Evolutionary conservation across 2,113 vertebrate species (phyloP).

Genomic region (Antigone vipio): DNA sequence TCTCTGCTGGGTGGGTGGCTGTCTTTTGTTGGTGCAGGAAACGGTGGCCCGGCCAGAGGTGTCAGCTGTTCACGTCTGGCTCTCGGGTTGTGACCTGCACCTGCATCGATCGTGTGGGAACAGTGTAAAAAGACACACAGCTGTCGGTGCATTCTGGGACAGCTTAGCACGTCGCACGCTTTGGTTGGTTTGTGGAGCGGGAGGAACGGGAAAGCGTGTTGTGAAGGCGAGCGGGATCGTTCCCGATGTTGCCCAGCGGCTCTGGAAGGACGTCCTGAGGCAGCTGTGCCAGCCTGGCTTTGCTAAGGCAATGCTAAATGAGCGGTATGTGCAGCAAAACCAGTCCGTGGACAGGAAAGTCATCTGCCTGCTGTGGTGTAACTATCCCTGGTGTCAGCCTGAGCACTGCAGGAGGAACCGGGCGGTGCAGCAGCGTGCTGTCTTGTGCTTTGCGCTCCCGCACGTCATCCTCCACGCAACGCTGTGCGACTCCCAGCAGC

Average conservation of each 20-base stretch:
- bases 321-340: fast-evolving
- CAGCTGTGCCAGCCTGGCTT: neutral
- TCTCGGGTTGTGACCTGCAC: no score
- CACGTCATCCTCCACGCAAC: fast-evolving
- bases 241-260: fast-evolving
- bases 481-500: neutral
- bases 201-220: fast-evolving
- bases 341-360: neutral
- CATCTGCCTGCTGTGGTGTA: fast-evolving
- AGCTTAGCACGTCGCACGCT: fast-evolving
- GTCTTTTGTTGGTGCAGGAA: fast-evolving
- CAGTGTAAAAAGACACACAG: neutral
- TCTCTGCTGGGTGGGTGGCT: no score
- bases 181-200: neutral
- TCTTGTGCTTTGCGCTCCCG: neutral
- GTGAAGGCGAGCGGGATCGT: fast-evolving
- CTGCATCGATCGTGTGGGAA: fast-evolving
- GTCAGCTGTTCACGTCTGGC: neutral
- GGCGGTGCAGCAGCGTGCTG: fast-evolving
- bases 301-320: fast-evolving
- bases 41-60: fast-evolving
- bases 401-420: neutral
- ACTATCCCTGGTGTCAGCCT: neutral
- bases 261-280: neutral
- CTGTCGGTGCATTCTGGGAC: fast-evolving